These are phyloP conservation scores for Cheilosia soror DNA, from an alignment of 2,888 invertebrate genomes.

Conservation along the genomic window DNA sequence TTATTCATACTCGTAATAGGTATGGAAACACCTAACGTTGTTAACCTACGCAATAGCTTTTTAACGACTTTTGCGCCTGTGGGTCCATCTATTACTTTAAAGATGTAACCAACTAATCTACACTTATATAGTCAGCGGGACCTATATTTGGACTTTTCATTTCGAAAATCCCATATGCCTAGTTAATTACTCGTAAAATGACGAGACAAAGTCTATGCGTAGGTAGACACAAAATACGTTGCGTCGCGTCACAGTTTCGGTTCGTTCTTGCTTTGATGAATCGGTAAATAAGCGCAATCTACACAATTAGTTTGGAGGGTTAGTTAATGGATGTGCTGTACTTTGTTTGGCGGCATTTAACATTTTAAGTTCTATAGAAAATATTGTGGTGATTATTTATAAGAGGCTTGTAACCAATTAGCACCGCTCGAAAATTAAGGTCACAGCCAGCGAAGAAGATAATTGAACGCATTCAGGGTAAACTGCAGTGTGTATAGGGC, in stretches of 20 bases:
- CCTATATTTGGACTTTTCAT: too few relatives aligned
- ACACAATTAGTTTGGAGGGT: not conserved
- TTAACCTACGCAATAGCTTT: too few relatives aligned
- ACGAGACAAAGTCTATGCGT: not conserved
- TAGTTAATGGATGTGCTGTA: conserved; percentile 15
- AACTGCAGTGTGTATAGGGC: not conserved
- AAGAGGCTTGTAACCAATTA: conserved; percentile 23
- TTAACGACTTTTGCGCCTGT: too few relatives aligned
- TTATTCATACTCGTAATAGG: too few relatives aligned
- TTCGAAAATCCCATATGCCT: not conserved
- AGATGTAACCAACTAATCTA: too few relatives aligned
- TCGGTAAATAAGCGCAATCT: conserved; percentile 27
- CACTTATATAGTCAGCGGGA: too few relatives aligned
- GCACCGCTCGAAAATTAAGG: conserved; percentile 12
- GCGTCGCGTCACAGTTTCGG: conserved; percentile 3
- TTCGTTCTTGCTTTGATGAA: conserved; percentile 23
- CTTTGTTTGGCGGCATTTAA: conserved; percentile 7
- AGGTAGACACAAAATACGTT: not conserved
- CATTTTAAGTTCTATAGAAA: not conserved
- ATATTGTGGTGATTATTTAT: conserved; percentile 6
- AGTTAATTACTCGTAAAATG: conserved; percentile 27
- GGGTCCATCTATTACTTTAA: too few relatives aligned
- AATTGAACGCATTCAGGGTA: not conserved
- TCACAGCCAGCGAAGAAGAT: not conserved
- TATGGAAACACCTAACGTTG: not conserved